Conservation (phyloP, 2,113 vertebrate species). For the Crocuta crocuta region DNA sequence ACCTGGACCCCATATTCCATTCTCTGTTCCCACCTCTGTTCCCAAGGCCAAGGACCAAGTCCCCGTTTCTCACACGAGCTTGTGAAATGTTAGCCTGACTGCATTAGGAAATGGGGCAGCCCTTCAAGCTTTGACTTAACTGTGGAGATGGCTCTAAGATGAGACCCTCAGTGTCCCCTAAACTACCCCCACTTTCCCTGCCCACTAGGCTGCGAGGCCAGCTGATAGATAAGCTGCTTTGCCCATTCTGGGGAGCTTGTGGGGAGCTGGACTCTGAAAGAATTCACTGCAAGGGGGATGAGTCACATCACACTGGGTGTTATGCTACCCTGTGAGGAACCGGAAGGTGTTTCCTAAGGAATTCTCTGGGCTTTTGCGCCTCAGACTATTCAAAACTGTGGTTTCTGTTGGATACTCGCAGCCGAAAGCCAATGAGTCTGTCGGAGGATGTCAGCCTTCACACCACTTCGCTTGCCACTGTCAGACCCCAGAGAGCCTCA, state of each 20-base stretch:
- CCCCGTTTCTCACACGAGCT: not conserved
- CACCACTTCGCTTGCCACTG: not conserved
- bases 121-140: not conserved
- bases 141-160: not conserved
- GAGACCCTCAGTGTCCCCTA: not conserved
- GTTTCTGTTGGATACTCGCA: conserved; percentile 28
- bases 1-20: no score
- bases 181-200: not conserved
- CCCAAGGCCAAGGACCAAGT: no score
- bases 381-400: not conserved
- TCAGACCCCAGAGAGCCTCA: not conserved
- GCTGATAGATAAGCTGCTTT: not conserved
- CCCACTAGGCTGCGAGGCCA: not conserved
- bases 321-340: not conserved
- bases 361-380: not conserved
- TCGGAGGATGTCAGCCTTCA: not conserved
- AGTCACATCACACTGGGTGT: not conserved
- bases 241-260: not conserved
- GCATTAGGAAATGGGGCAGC: not conserved
- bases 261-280: not conserved
- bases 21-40: not conserved
- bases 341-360: not conserved
- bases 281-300: not conserved
- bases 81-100: not conserved
- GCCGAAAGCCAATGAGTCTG: not conserved